A percentile compares a stretch with the other conserved stretches of the same genome.
Conservation (phyloP, 2,888 invertebrate species). For the Himalopsyche anomala region DNA sequence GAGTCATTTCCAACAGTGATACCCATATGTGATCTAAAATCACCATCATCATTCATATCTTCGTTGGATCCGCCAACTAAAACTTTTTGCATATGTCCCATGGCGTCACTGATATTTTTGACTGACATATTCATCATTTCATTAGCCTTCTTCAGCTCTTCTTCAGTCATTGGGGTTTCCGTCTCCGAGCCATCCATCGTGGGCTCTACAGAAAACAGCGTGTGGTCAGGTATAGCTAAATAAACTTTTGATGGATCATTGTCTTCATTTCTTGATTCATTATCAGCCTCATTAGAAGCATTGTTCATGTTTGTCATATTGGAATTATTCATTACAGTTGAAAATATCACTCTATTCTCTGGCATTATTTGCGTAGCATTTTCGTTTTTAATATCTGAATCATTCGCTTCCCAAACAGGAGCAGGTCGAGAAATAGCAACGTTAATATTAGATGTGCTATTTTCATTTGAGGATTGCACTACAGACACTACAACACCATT, state of each 20-base stretch:
- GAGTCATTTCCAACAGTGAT: neutral
- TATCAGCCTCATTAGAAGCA: conserved; percentile 43
- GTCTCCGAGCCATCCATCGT: conserved; percentile 1
- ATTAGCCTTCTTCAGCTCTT: neutral
- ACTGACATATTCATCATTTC: conserved; percentile 48
- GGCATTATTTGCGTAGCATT: neutral
- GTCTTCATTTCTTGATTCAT: conserved; percentile 23
- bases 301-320: conserved; percentile 36
- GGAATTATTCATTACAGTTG: conserved; percentile 51
- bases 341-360: conserved; percentile 58
- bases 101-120: conserved; percentile 55
- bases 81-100: conserved; percentile 48
- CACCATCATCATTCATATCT: neutral
- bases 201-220: conserved; percentile 49
- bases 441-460: conserved; percentile 54
- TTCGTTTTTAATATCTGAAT: conserved; percentile 53
- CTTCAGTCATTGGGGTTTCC: conserved; percentile 41
- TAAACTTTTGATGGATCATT: conserved; percentile 47
- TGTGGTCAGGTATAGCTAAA: conserved; percentile 62
- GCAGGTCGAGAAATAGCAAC: conserved; percentile 68
- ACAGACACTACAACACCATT: conserved; percentile 43
- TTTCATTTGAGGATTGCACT: conserved; percentile 51
- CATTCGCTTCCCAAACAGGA: conserved; percentile 71
- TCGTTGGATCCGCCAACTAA: neutral
- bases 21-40: neutral